Conservation (phyloP, 53 echinoderm and acorn worm species). For the Zoroaster sp. region DNA sequence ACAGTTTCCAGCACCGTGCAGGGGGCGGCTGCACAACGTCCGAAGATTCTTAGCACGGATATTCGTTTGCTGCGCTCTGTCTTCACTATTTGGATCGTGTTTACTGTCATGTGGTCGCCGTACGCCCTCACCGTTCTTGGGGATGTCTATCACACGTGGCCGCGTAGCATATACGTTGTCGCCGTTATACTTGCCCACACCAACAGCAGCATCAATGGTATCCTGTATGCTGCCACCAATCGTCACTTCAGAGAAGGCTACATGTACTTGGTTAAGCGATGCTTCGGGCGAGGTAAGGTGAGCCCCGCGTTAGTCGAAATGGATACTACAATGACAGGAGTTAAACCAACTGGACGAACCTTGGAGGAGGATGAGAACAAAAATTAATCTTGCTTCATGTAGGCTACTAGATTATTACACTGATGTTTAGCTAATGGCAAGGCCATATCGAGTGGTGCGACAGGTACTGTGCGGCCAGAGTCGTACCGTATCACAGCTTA, state of each 20-base stretch:
- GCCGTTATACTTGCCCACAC: conserved; percentile 74
- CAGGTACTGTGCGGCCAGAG: too few relatives aligned
- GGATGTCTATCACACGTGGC: conserved; percentile 68
- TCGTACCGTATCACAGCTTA: too few relatives aligned
- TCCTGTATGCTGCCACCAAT: conserved; percentile 87
- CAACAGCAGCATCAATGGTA: conserved; percentile 87
- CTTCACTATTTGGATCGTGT: conserved; percentile 75
- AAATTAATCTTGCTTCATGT: too few relatives aligned
- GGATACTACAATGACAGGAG: neutral
- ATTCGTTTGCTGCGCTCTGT: conserved; percentile 70
- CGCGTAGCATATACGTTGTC: conserved; percentile 62
- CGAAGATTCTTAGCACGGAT: conserved; percentile 4
- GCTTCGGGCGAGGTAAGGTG: neutral
- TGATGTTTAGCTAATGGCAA: too few relatives aligned
- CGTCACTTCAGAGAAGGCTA: conserved; percentile 76
- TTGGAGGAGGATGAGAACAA: neutral
- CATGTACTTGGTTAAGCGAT: conserved; percentile 39
- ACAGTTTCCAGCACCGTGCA: neutral
- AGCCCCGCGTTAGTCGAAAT: neutral
- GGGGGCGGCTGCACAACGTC: neutral
- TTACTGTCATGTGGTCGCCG: conserved; percentile 87
- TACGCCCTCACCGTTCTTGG: conserved; percentile 73
- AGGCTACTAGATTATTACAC: too few relatives aligned
- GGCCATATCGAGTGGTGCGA: too few relatives aligned
- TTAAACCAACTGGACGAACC: neutral